A percentile compares a stretch with the other conserved stretches of the same genome.
These are phyloP conservation scores for Aphodius sticticus DNA, from an alignment of 2,888 invertebrate species.

Conservation along the genomic window DNA sequence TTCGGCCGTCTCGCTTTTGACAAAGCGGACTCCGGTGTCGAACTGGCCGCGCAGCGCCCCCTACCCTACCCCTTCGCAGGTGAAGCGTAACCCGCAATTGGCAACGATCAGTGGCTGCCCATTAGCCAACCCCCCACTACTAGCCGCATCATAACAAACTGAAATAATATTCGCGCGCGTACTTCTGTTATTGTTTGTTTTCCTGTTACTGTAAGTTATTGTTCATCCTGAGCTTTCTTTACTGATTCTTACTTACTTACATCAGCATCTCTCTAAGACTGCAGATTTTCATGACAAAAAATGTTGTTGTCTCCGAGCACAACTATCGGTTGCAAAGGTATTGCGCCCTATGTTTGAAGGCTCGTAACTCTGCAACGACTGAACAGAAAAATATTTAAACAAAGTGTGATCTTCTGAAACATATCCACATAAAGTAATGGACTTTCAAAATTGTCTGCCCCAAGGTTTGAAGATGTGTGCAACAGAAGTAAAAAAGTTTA, in stretches of 20 bases:
- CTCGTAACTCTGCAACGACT: conserved; percentile 13
- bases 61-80: conserved; percentile 20
- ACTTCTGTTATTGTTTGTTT: neutral
- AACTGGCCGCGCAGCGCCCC: conserved; percentile 14
- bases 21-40: conserved; percentile 15
- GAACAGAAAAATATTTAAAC: too few species aligned
- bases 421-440: too few species aligned
- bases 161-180: neutral
- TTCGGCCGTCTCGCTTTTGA: conserved; percentile 24
- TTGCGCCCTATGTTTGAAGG: neutral
- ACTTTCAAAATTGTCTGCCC: too few species aligned
- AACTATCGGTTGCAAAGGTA: neutral
- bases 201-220: neutral
- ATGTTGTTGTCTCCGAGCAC: neutral
- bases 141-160: conserved; percentile 7
- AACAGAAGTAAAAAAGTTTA: too few species aligned
- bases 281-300: too few species aligned
- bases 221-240: too few species aligned
- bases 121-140: conserved; percentile 13
- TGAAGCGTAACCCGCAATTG: conserved; percentile 26
- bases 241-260: too few species aligned
- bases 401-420: too few species aligned
- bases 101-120: conserved; percentile 21
- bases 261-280: too few species aligned
- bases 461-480: too few species aligned